These are phyloP conservation scores for Aegotheles bennettii DNA, from an alignment of 2,113 vertebrate species.

Conservation along the genomic window DNA sequence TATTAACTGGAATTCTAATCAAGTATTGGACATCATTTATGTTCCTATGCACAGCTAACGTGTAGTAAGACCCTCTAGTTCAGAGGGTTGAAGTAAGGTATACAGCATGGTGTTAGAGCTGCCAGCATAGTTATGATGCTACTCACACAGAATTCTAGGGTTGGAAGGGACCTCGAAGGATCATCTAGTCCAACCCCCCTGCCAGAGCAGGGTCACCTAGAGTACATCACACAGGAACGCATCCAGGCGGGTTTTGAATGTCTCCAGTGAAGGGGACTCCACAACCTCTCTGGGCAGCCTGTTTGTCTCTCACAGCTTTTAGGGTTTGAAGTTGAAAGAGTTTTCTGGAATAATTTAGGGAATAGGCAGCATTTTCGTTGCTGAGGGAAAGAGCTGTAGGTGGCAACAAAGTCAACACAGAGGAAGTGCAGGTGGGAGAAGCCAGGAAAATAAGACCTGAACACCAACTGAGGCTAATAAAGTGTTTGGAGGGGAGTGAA, in stretches of 20 bases:
- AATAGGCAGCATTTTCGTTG: neutral
- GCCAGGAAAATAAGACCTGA: neutral
- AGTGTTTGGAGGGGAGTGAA: neutral
- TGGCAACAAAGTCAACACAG: neutral
- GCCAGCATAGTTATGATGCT: too few relatives aligned
- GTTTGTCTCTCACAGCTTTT: neutral
- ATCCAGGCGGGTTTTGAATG: too few relatives aligned
- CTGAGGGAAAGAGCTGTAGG: neutral
- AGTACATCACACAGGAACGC: too few relatives aligned
- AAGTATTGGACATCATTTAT: neutral
- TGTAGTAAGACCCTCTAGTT: neutral
- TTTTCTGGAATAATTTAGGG: neutral
- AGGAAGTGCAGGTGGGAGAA: neutral
- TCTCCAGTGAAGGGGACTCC: too few relatives aligned
- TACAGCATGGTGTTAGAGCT: neutral
- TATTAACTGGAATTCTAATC: neutral
- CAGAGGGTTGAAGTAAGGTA: neutral
- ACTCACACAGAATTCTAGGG: too few relatives aligned
- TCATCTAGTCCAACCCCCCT: too few relatives aligned
- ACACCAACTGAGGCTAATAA: neutral
- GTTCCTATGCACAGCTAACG: neutral
- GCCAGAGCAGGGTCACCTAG: too few relatives aligned
- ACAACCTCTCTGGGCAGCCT: too few relatives aligned
- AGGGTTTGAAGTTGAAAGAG: neutral
- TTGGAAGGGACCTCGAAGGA: too few relatives aligned